phyloP scores from a whole-genome alignment of 2,797 vertebrate species.

The Manis crassicaudata region DNA sequence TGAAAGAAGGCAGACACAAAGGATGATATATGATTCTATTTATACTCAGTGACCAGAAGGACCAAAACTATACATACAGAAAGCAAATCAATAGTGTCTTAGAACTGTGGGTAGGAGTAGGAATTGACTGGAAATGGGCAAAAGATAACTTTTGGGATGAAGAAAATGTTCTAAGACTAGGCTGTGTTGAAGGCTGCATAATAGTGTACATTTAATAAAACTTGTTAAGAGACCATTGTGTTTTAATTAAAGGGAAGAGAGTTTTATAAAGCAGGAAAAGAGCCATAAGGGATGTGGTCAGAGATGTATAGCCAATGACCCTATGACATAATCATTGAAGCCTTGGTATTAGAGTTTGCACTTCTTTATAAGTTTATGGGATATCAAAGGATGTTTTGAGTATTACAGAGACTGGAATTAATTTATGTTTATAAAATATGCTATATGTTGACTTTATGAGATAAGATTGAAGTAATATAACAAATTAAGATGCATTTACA shows the following conservation, averaged over 20 bases:
- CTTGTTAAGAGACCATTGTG: not conserved
- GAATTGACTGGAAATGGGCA: not conserved
- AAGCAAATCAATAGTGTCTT: not conserved
- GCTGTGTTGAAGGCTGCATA: not conserved
- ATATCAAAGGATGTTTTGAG: not conserved
- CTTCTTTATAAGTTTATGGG: not conserved
- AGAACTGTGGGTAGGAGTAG: not conserved
- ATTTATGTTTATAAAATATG: not conserved
- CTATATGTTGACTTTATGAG: not conserved
- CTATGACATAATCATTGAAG: rapidly evolving
- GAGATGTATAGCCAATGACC: rapidly evolving
- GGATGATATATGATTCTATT: not conserved
- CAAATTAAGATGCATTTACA: not conserved
- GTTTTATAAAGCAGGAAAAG: not conserved
- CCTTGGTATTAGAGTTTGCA: not conserved
- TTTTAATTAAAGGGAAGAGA: not conserved
- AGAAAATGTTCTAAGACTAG: not conserved
- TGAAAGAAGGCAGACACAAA: not conserved
- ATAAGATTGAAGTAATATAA: not conserved
- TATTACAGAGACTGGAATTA: not conserved
- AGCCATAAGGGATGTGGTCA: rapidly evolving
- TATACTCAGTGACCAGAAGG: not conserved
- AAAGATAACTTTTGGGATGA: not conserved
- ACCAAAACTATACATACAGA: not conserved
- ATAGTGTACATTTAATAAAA: not conserved